A percentile compares a stretch with the other conserved stretches of the same genome.
phyloP scores from a whole-genome alignment of 2,888 invertebrate genomes.

The Tupiocoris notatus region DNA sequence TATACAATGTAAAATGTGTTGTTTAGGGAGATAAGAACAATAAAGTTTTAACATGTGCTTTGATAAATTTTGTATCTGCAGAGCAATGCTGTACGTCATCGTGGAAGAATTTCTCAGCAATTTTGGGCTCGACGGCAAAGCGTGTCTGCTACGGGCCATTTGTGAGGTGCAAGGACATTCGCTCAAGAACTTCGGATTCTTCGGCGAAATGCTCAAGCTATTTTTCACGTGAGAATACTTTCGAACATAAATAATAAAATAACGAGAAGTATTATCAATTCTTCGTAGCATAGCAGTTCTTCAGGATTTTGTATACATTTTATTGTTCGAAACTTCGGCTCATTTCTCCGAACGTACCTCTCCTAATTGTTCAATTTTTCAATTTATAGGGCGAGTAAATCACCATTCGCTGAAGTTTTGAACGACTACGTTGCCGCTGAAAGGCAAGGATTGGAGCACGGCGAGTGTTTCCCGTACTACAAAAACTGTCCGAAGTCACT shows the following conservation, averaged over 20 bases:
- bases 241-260: no score
- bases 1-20: no score
- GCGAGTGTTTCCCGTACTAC: slow-evolving; percentile 84
- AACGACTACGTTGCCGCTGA: slow-evolving; percentile 79
- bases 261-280: no score
- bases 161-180: slow-evolving; percentile 83
- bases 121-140: slow-evolving; percentile 78
- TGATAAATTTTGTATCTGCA: slow-evolving; percentile 48
- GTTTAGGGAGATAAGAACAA: no score
- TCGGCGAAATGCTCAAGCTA: slow-evolving; percentile 78
- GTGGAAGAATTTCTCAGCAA: slow-evolving; percentile 77
- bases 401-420: slow-evolving; percentile 71
- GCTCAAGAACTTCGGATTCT: slow-evolving; percentile 71
- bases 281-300: no score
- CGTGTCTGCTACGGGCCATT: slow-evolving; percentile 77
- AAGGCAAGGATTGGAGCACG: slow-evolving; percentile 67
- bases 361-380: background rate
- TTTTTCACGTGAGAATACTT: slow-evolving; percentile 74
- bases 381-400: slow-evolving; percentile 69
- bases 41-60: no score
- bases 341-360: no score
- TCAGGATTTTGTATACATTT: no score
- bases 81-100: slow-evolving; percentile 73
- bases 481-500: slow-evolving; percentile 79
- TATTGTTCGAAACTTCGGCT: no score